phyloP scores from a whole-genome alignment of 2,888 invertebrate genomes.

The Chrysodeixis includens region DNA sequence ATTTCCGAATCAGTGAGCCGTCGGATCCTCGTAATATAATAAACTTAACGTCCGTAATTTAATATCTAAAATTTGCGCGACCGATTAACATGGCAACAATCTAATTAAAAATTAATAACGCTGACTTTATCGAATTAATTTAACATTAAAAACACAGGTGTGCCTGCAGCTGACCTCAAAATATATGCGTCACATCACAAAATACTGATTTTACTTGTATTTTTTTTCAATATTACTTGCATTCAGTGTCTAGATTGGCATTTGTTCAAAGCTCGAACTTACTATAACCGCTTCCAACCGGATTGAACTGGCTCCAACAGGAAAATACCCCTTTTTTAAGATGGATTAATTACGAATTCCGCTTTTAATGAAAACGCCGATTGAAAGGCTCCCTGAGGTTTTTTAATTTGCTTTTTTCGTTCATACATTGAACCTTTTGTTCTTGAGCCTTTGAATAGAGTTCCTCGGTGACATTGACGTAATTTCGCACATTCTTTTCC shows the following conservation, averaged over 20 bases:
- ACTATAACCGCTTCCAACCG: constrained; percentile 36
- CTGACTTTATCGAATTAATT: constrained; percentile 11
- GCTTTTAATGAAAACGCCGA: constrained; percentile 56
- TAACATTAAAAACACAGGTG: constrained; percentile 27
- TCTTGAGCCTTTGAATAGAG: constrained; percentile 47
- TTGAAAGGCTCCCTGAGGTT: constrained; percentile 57
- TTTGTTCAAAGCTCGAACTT: constrained; percentile 13
- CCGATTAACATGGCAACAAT: constrained; percentile 30
- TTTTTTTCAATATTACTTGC: constrained; percentile 11
- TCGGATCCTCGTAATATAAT: not conserved
- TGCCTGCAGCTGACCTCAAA: constrained; percentile 26
- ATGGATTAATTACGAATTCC: constrained; percentile 67
- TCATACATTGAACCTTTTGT: constrained; percentile 61
- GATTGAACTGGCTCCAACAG: constrained; percentile 53
- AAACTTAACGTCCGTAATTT: not conserved
- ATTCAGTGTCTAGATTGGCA: constrained; percentile 19
- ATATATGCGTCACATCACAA: constrained; percentile 21
- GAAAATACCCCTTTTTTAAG: constrained; percentile 59
- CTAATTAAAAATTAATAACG: constrained; percentile 25
- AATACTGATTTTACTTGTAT: constrained; percentile 9
- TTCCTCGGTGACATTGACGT: constrained; percentile 45
- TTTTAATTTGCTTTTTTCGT: constrained; percentile 64
- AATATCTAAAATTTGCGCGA: constrained; percentile 24
- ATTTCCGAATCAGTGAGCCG: constrained; percentile 1
- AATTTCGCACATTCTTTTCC: constrained; percentile 55